Conservation (phyloP, 2,888 invertebrate genomes). For the Ochlodes sylvanus region DNA sequence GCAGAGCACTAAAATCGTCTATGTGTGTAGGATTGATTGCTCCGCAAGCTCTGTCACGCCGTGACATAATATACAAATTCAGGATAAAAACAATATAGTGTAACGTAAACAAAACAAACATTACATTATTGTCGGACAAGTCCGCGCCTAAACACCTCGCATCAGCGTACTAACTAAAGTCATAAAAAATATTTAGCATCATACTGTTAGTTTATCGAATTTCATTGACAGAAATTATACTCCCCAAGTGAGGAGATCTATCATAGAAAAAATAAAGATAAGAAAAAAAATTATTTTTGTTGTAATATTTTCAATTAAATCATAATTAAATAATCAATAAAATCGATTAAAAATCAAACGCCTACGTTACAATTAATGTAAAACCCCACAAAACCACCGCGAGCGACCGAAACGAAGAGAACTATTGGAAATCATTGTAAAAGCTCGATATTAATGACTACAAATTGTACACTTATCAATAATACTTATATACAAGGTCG, state of each 20-base stretch:
- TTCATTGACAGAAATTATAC: slow-evolving; percentile 11
- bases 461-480: slow-evolving; percentile 27
- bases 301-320: slow-evolving; percentile 34
- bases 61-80: neutral
- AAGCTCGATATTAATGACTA: slow-evolving; percentile 27
- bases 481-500: slow-evolving; percentile 30
- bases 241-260: slow-evolving; percentile 3
- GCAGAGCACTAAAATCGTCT: no score
- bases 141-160: slow-evolving; percentile 43
- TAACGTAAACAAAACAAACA: slow-evolving; percentile 47
- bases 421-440: slow-evolving; percentile 13
- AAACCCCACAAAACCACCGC: slow-evolving; percentile 9
- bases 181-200: slow-evolving; percentile 12
- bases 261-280: slow-evolving; percentile 26
- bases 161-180: slow-evolving; percentile 39
- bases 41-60: no score
- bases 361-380: slow-evolving; percentile 19
- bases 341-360: slow-evolving; percentile 31
- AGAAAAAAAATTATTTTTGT: slow-evolving; percentile 8
- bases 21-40: no score
- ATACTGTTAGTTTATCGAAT: slow-evolving; percentile 3
- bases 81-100: neutral
- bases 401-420: slow-evolving; percentile 18
- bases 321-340: slow-evolving; percentile 32
- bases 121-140: slow-evolving; percentile 73